These are phyloP conservation scores for Teinopalpus imperialis DNA, from an alignment of 2,888 invertebrate species.

Conservation along the genomic window DNA sequence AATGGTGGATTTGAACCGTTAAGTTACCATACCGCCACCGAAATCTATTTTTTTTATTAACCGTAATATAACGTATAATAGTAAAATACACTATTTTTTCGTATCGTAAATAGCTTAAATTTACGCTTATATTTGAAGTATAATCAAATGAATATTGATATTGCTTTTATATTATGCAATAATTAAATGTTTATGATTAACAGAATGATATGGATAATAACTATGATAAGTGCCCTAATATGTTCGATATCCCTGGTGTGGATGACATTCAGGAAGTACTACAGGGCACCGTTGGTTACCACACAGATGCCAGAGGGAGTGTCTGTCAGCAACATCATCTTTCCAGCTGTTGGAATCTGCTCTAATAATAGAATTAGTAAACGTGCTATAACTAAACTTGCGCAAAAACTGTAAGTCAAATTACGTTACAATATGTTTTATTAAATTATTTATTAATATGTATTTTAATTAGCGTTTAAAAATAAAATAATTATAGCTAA, in stretches of 20 bases:
- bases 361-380: slow-evolving; percentile 74
- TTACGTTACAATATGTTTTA: background rate
- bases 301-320: slow-evolving; percentile 72
- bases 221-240: slow-evolving; percentile 57
- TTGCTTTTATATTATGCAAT: no score
- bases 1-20: no score
- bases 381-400: slow-evolving; percentile 55
- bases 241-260: slow-evolving; percentile 65
- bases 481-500: no score
- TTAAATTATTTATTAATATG: no score
- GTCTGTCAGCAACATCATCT: slow-evolving; percentile 67
- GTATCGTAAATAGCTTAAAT: no score
- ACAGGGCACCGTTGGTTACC: slow-evolving; percentile 63
- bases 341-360: slow-evolving; percentile 75
- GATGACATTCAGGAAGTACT: slow-evolving; percentile 64
- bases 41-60: no score
- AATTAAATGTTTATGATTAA: slow-evolving; percentile 16
- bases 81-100: no score
- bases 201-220: slow-evolving; percentile 67
- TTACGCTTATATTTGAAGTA: no score
- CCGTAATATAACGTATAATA: no score
- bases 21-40: no score
- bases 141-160: no score
- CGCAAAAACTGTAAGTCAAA: slow-evolving; percentile 58
- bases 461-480: no score